Conservation (phyloP, 2,113 vertebrate genomes). For the Ceyx margarethae region DNA sequence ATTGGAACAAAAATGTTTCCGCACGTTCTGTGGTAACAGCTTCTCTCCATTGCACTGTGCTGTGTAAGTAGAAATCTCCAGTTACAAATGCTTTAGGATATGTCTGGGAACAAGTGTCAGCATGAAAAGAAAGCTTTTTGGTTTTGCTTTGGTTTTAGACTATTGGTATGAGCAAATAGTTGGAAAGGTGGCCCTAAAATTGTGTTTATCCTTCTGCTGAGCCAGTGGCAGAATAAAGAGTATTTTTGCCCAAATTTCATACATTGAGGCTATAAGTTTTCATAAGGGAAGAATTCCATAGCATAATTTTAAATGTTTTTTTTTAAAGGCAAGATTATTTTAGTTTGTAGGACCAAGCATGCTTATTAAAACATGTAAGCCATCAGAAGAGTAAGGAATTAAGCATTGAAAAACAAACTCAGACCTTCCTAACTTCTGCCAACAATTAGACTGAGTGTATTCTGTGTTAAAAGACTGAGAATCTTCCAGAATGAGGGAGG, state of each 20-base stretch:
- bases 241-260: background rate
- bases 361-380: background rate
- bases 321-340: background rate
- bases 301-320: background rate
- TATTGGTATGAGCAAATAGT: background rate
- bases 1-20: slow-evolving; percentile 90
- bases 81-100: background rate
- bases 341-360: background rate
- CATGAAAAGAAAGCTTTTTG: background rate
- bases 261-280: background rate
- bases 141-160: background rate
- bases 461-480: background rate
- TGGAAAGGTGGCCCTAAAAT: background rate
- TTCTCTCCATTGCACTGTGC: slow-evolving; percentile 98
- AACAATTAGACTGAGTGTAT: background rate
- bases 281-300: background rate
- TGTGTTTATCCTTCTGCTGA: background rate
- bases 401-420: background rate
- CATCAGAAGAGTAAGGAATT: background rate
- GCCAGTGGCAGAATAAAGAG: background rate
- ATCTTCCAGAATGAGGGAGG: background rate
- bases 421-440: background rate
- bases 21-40: slow-evolving; percentile 86
- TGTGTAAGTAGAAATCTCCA: slow-evolving; percentile 80
- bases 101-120: background rate